phyloP scores from a whole-genome alignment of 2,888 invertebrate genomes.

The Heliconius aoede region DNA sequence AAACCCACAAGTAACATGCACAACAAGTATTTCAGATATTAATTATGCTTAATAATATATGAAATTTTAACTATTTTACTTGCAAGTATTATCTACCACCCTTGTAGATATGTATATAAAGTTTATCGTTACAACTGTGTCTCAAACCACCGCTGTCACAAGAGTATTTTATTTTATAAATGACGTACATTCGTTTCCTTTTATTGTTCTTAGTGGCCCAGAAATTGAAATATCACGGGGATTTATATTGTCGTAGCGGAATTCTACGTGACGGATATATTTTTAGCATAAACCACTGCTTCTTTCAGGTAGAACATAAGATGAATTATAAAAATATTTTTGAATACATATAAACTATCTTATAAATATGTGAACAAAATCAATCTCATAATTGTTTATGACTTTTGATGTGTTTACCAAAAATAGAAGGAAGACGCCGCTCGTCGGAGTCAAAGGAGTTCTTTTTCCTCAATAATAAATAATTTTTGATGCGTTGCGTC shows the following conservation, averaged over 20 bases:
- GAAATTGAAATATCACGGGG: constrained; percentile 16
- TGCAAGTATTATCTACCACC: neutral
- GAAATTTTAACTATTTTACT: neutral
- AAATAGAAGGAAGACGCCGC: constrained; percentile 9
- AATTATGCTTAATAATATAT: neutral
- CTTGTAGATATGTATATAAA: neutral
- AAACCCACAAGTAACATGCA: too few species aligned
- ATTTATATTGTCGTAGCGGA: neutral
- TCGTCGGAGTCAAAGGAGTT: neutral
- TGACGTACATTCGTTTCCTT: constrained; percentile 18
- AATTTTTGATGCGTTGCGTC: neutral
- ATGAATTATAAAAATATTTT: neutral
- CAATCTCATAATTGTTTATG: neutral
- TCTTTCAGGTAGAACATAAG: neutral
- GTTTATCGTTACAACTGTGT: neutral
- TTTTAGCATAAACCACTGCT: neutral
- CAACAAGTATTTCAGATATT: too few species aligned
- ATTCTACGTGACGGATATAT: neutral
- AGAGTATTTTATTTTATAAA: constrained; percentile 2
- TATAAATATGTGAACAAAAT: neutral
- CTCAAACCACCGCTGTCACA: neutral
- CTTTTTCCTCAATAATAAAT: neutral
- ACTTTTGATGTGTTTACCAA: constrained; percentile 13
- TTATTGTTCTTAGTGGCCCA: neutral
- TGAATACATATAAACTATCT: too few species aligned